A percentile compares a stretch with the other conserved stretches of the same genome.
Evolutionary conservation across 2,888 invertebrate species (phyloP).

Genomic region (Serrognathus titanus): DNA sequence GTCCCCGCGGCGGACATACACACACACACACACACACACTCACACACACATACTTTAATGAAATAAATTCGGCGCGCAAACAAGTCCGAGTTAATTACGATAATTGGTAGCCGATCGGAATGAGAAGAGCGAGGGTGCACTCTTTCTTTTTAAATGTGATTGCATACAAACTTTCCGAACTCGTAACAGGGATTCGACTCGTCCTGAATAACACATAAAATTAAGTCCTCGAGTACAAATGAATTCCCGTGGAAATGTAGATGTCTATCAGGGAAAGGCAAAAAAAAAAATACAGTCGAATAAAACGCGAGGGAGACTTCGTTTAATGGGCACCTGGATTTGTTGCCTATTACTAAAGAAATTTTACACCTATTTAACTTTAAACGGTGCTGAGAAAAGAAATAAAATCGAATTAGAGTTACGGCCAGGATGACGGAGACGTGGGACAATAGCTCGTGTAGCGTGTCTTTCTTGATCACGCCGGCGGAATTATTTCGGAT

Average conservation of each 20-base stretch:
- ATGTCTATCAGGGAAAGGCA: constrained; percentile 21
- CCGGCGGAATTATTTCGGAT: constrained; percentile 48
- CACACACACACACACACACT: background rate
- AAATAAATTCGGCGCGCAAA: background rate
- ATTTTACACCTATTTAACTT: constrained; percentile 52
- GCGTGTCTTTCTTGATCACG: constrained; percentile 46
- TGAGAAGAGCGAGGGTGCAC: background rate
- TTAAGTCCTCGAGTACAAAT: constrained; percentile 33
- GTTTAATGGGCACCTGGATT: constrained; percentile 32
- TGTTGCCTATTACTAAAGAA: constrained; percentile 46
- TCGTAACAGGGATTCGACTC: constrained; percentile 33
- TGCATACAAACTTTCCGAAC: constrained; percentile 7
- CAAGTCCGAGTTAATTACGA: background rate
- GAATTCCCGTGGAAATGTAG: constrained; percentile 21
- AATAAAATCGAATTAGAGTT: constrained; percentile 36
- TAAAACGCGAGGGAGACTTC: constrained; percentile 5
- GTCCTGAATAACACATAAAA: constrained; percentile 43
- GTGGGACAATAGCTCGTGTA: constrained; percentile 37
- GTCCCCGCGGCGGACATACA: background rate
- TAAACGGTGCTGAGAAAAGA: constrained; percentile 42
- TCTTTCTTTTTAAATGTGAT: background rate
- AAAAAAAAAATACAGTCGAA: constrained; percentile 6
- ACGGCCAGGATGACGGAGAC: constrained; percentile 23
- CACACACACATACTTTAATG: background rate
- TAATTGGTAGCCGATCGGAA: background rate